Conservation (phyloP, 2,113 vertebrate species). For the Poecile atricapillus region DNA sequence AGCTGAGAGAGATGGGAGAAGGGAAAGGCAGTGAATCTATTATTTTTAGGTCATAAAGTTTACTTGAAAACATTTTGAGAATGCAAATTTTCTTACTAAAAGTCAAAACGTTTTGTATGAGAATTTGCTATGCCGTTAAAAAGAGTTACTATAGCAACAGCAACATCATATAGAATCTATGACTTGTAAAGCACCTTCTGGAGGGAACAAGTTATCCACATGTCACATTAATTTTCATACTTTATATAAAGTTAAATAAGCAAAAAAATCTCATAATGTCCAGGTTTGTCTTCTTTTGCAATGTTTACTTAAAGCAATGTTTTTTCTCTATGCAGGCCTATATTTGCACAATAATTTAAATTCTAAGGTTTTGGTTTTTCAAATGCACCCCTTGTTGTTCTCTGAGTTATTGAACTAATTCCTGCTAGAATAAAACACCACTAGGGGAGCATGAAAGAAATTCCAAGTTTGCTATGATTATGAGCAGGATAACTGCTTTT, state of each 20-base stretch:
- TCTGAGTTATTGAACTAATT: neutral
- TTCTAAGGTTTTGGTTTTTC: neutral
- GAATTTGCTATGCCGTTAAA: slow-evolving; percentile 43
- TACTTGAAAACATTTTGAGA: slow-evolving; percentile 25
- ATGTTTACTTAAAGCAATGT: neutral
- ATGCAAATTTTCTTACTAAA: slow-evolving; percentile 40
- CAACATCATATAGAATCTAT: slow-evolving; percentile 51
- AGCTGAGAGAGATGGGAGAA: neutral
- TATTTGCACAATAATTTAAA: neutral
- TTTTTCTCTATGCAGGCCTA: neutral
- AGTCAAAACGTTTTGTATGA: slow-evolving; percentile 27
- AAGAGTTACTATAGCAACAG: slow-evolving; percentile 68
- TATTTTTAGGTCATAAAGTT: slow-evolving; percentile 53
- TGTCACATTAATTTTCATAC: slow-evolving; percentile 57
- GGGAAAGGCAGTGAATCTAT: slow-evolving; percentile 7
- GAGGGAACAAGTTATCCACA: slow-evolving; percentile 25
- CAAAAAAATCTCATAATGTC: neutral
- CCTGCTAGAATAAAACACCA: neutral
- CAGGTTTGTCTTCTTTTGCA: neutral
- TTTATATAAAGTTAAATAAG: slow-evolving; percentile 12
- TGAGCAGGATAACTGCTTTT: neutral
- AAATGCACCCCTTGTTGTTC: neutral
- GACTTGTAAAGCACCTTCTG: slow-evolving; percentile 45
- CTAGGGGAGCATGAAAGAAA: neutral
- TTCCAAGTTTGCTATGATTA: neutral